A percentile compares a stretch with the other conserved stretches of the same genome.
phyloP scores from a whole-genome alignment of 2,113 vertebrate species.

The Ovis aries region DNA sequence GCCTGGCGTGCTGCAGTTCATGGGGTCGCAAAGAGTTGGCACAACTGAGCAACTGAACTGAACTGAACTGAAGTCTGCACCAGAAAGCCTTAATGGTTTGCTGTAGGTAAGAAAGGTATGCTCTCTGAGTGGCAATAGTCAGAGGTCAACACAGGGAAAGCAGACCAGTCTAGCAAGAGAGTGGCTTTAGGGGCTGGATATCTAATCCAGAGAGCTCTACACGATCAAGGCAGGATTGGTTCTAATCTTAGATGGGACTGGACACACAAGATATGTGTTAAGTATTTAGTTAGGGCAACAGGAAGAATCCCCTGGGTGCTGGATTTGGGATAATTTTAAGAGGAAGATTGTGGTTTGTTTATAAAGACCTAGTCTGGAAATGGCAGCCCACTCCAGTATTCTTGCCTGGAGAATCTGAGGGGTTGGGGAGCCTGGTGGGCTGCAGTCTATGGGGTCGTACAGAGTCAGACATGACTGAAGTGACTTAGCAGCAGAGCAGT shows the following conservation, averaged over 20 bases:
- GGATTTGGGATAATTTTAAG: not conserved
- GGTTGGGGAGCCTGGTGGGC: no score
- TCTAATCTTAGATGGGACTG: not conserved
- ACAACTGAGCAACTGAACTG: no score
- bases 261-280: not conserved
- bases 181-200: no score
- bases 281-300: not conserved
- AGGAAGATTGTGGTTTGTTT: not conserved
- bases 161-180: not conserved
- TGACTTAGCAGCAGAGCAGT: not conserved
- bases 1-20: no score
- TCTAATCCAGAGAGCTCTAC: not conserved
- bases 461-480: no score
- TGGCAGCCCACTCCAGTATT: no score
- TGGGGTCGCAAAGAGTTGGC: no score
- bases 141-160: not conserved
- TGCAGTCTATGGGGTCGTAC: no score
- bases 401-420: no score
- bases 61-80: not conserved
- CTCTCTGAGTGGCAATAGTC: not conserved
- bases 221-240: not conserved
- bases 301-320: not conserved
- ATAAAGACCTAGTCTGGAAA: not conserved
- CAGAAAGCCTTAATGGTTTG: not conserved
- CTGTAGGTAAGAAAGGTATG: not conserved